Percentiles rank a stretch among this genome's conserved stretches.
Evolutionary conservation across 2,797 vertebrate species (phyloP).

Genomic region (Columba guinea): DNA sequence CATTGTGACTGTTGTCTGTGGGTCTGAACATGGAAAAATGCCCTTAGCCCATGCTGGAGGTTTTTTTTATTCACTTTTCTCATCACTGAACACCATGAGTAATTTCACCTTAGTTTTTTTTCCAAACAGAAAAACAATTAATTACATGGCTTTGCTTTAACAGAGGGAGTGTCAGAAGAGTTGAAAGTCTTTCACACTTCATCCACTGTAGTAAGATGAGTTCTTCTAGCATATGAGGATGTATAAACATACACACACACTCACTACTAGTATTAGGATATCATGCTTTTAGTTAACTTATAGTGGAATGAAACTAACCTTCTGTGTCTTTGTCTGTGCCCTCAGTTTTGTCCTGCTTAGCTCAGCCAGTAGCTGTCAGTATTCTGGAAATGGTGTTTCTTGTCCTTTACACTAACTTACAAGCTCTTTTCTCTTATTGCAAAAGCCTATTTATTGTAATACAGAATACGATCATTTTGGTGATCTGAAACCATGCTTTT

Average conservation of each 20-base stretch:
- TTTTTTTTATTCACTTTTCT: background rate
- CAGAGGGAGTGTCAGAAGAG: background rate
- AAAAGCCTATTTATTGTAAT: slow-evolving; percentile 1
- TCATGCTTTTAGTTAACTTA: background rate
- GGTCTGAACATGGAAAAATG: background rate
- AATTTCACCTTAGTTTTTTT: background rate
- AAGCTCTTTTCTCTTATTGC: background rate
- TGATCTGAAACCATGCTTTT: background rate
- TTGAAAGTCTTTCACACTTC: background rate
- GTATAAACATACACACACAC: background rate
- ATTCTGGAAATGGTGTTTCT: background rate
- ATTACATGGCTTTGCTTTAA: background rate
- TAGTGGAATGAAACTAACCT: background rate
- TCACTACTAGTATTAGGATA: background rate
- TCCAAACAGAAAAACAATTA: background rate
- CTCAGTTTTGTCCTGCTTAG: background rate
- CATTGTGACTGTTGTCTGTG: background rate
- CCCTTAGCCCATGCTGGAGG: accelerated
- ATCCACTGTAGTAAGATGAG: background rate
- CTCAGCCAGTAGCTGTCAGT: background rate
- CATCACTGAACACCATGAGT: background rate
- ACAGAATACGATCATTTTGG: background rate
- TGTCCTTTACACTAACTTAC: background rate
- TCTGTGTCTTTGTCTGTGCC: background rate
- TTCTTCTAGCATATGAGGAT: background rate